Evolutionary conservation across 2,797 vertebrate genomes (phyloP).

Genomic region (Pangasius larnaudii): DNA sequence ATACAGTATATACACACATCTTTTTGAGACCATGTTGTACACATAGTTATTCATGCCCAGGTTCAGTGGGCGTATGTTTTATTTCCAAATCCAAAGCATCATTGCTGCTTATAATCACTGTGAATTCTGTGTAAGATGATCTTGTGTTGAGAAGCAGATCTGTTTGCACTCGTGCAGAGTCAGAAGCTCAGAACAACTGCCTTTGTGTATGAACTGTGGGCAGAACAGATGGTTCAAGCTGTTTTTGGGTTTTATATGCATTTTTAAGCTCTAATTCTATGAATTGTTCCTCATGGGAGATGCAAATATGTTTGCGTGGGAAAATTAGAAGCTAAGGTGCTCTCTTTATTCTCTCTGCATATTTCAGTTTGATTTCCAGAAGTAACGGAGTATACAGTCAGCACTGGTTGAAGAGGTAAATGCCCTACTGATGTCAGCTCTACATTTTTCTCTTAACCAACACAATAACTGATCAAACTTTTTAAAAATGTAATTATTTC

Average conservation of each 20-base stretch:
- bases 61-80: background rate
- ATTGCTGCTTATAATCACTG: background rate
- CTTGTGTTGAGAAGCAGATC: background rate
- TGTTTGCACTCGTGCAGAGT: conserved; percentile 3
- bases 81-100: background rate
- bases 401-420: background rate
- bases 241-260: background rate
- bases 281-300: background rate
- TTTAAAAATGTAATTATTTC: background rate
- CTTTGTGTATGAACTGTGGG: background rate
- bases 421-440: background rate
- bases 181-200: background rate
- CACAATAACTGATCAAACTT: background rate
- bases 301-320: background rate
- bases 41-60: background rate
- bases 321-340: background rate
- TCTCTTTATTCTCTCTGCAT: background rate
- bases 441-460: background rate
- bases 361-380: background rate
- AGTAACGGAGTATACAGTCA: background rate
- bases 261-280: background rate
- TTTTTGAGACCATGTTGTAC: background rate
- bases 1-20: too few relatives aligned
- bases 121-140: background rate
- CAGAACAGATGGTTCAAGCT: conserved; percentile 12